Evolutionary conservation across 1,140 invertebrate genomes (phyloP).

Genomic region (Trichonephila clavipes): DNA sequence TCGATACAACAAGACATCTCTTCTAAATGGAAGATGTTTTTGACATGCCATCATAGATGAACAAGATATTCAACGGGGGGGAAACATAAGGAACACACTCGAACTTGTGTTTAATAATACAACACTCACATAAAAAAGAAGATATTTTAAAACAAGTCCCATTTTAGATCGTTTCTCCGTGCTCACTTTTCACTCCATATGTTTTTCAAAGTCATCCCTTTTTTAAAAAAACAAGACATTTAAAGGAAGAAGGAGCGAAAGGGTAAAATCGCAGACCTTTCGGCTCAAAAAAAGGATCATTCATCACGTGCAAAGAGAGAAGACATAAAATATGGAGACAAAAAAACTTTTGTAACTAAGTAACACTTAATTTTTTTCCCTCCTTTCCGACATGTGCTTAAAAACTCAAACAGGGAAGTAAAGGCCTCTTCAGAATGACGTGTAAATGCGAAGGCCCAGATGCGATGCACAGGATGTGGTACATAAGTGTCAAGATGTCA

Average conservation of each 20-base stretch:
- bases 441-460: background rate
- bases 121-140: background rate
- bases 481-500: constrained; percentile 26
- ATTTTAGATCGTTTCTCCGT: background rate
- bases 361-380: background rate
- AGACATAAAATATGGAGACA: background rate
- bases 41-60: no score
- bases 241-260: background rate
- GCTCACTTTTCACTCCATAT: background rate
- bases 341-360: background rate
- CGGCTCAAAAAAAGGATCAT: background rate
- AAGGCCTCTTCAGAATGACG: background rate
- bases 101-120: background rate
- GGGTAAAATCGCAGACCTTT: background rate
- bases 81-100: background rate
- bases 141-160: background rate
- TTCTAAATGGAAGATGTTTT: no score
- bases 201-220: background rate
- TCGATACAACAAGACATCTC: no score
- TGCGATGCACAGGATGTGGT: constrained; percentile 6
- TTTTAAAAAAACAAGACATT: background rate
- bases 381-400: background rate
- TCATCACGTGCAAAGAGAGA: background rate
- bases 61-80: background rate
- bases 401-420: background rate